A percentile compares a stretch with the other conserved stretches of the same genome.
These are phyloP conservation scores for Drosophila mayri DNA, from an alignment of 1,140 invertebrate genomes.

Conservation along the genomic window DNA sequence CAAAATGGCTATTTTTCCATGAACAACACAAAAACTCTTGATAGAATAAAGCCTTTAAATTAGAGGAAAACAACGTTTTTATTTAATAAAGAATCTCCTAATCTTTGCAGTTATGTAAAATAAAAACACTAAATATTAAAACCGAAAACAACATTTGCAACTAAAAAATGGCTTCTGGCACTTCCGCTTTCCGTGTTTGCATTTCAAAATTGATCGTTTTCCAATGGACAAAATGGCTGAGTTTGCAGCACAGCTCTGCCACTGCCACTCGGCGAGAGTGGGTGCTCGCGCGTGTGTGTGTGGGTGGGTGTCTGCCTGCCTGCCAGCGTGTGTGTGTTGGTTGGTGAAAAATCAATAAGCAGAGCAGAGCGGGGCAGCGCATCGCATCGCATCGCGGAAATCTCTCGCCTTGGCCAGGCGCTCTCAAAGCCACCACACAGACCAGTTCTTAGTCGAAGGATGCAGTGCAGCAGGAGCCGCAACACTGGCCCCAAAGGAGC, in stretches of 20 bases:
- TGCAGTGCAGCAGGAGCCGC: constrained; percentile 16
- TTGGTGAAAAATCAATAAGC: constrained; percentile 61
- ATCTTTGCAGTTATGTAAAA: background rate
- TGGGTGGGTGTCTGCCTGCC: constrained; percentile 18
- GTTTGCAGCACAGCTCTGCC: constrained; percentile 8
- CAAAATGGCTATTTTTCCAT: too few relatives aligned
- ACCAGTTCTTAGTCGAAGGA: constrained; percentile 1
- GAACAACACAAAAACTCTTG: too few relatives aligned
- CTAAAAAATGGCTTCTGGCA: constrained; percentile 16
- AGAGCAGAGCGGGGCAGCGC: constrained; percentile 29
- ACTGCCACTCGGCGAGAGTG: constrained; percentile 7
- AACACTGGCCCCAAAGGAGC: background rate
- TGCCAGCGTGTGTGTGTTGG: constrained; percentile 13
- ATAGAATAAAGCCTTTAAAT: too few relatives aligned
- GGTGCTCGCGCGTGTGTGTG: constrained; percentile 7
- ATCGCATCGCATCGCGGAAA: constrained; percentile 29
- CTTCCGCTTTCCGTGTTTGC: constrained; percentile 12
- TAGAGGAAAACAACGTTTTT: background rate
- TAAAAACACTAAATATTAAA: background rate
- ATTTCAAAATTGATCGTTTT: constrained; percentile 16
- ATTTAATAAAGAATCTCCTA: background rate
- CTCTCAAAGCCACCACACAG: constrained; percentile 10
- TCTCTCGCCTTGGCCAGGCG: constrained; percentile 27
- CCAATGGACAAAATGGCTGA: constrained; percentile 19
- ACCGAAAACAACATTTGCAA: background rate